A percentile compares a stretch with the other conserved stretches of the same genome.
Evolutionary conservation across 2,888 invertebrate species (phyloP).

Genomic region (Creontiades dilutus): DNA sequence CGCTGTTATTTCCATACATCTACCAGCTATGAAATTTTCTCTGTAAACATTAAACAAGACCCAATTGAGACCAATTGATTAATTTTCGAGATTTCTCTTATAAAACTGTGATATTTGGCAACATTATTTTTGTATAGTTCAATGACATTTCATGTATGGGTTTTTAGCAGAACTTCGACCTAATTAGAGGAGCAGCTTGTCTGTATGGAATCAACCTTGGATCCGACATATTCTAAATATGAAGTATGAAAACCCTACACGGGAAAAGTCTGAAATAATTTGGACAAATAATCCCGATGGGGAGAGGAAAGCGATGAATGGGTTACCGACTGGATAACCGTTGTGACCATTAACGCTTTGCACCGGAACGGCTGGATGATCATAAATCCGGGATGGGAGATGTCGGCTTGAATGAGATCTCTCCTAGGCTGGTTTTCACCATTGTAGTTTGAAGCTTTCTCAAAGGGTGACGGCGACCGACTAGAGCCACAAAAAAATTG

Average conservation of each 20-base stretch:
- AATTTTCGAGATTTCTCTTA: too few species aligned
- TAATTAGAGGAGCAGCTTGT: too few species aligned
- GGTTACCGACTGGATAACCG: slow-evolving; percentile 5
- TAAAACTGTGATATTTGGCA: too few species aligned
- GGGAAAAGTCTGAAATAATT: not conserved
- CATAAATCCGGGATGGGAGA: slow-evolving; percentile 32
- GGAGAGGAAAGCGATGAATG: not conserved
- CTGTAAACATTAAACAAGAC: too few species aligned
- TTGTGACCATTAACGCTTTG: slow-evolving; percentile 3
- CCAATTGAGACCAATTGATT: too few species aligned
- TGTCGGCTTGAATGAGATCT: slow-evolving; percentile 26
- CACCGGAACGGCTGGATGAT: slow-evolving; percentile 9
- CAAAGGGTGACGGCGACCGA: slow-evolving; percentile 36
- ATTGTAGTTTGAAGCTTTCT: slow-evolving; percentile 36
- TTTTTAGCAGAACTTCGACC: too few species aligned
- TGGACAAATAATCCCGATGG: not conserved
- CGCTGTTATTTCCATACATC: too few species aligned
- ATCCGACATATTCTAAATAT: not conserved
- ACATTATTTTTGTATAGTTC: too few species aligned
- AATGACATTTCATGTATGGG: too few species aligned
- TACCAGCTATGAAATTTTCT: too few species aligned
- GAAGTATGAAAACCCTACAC: not conserved
- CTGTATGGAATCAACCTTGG: too few species aligned
- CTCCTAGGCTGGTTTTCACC: slow-evolving; percentile 36
- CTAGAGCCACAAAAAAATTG: not conserved